Evolutionary conservation across 2,888 invertebrate species (phyloP).

Genomic region (Trichogramma evanescens): DNA sequence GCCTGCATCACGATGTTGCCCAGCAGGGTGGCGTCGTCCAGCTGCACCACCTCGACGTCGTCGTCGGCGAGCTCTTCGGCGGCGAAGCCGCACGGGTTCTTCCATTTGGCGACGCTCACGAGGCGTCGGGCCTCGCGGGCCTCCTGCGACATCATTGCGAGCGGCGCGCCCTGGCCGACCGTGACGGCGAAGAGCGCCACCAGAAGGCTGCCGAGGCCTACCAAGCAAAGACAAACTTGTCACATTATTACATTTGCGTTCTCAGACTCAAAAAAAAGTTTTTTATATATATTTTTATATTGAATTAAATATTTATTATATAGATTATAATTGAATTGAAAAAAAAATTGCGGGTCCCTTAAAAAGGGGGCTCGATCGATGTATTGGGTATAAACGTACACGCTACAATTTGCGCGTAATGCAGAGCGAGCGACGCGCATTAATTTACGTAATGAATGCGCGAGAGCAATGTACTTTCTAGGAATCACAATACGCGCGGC

Average conservation of each 20-base stretch:
- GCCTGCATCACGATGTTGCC: slow-evolving; percentile 47
- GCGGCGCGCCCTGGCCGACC: slow-evolving; percentile 39
- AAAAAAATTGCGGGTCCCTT: too few species aligned
- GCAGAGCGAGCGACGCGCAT: too few species aligned
- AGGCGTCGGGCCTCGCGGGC: slow-evolving; percentile 32
- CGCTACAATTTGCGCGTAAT: too few species aligned
- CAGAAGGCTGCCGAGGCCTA: slow-evolving; percentile 42
- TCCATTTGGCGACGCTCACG: slow-evolving; percentile 48
- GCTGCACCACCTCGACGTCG: slow-evolving; percentile 36
- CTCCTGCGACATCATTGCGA: slow-evolving; percentile 29
- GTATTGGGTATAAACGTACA: too few species aligned
- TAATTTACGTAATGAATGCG: too few species aligned
- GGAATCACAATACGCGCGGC: too few species aligned
- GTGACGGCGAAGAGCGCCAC: slow-evolving; percentile 36
- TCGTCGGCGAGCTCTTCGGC: slow-evolving; percentile 36
- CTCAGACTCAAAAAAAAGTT: too few species aligned
- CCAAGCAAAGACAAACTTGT: slow-evolving; percentile 9
- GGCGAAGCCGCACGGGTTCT: slow-evolving; percentile 50
- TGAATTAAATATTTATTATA: too few species aligned
- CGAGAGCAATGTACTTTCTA: too few species aligned
- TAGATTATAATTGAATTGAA: too few species aligned
- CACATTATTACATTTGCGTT: neutral
- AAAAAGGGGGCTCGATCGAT: too few species aligned
- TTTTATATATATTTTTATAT: too few species aligned
- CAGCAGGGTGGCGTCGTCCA: slow-evolving; percentile 44